Base-by-base conservation (phyloP, 1,140 invertebrate species). In the Cydia fagiglandana region DNA sequence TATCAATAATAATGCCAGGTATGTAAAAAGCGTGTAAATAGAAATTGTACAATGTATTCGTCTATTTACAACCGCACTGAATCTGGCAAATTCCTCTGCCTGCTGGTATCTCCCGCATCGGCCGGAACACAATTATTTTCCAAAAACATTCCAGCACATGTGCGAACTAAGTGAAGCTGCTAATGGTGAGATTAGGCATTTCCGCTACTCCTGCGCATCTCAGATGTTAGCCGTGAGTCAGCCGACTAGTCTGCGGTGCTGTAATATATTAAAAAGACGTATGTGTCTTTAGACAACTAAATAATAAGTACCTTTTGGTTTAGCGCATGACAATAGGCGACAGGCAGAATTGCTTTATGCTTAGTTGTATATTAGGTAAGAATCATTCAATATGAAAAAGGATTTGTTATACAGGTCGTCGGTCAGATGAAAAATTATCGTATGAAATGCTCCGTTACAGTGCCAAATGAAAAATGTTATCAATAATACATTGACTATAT, bases 181-280 rank as follows among this genome's bases (percentile, higher is more conserved):
- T 83, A 88, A 88, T 87, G 81, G 80, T 81, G 82, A 88, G 86
- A 90, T 89, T 87, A 87, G 85, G 85, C 79, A 84, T 89, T 89
- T 90, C 88, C 88, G 87, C 66, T 20, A 83, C 82, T 87, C 84
- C 81, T 81, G 81, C 85, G 83, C 86, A 83, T 82, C 77, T 82
- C 75, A 74, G 79, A 83, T 82, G 64, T 80, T 80, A 76, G 75
- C 76, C 73, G 64, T 88, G 85, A 89, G 79, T 87, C 86, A 88
- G 73, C 6, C n/a, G 66, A 70, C 66, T 17, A 34, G 66, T 70
- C 66, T 70, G 38, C 30, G 30, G 15, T 20, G 9, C 20, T 61
- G 9, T 61, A 5, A 24, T 24, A 61, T 24, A 61, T 9, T 24
- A 61, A 24, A 61, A 24, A 24, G 56, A 61, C 56, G 20, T 61